These are phyloP conservation scores for Lontra canadensis DNA, from an alignment of 2,113 vertebrate species.

Conservation along the genomic window DNA sequence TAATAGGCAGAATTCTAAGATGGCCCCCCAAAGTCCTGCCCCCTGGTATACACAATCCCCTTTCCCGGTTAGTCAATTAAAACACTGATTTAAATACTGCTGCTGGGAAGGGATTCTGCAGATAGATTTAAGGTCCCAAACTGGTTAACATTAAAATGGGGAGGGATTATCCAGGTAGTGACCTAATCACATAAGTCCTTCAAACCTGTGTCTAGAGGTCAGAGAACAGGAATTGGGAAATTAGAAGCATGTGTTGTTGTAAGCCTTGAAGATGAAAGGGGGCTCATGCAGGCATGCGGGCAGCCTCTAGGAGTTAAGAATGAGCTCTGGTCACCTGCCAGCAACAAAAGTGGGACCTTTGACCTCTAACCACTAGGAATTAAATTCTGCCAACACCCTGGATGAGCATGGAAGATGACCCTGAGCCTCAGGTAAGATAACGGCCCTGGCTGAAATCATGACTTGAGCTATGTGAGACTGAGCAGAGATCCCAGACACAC, in stretches of 20 bases:
- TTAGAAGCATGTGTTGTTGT: not conserved
- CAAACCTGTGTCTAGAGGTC: not conserved
- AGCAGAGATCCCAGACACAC: not conserved
- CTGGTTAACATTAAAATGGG: not conserved
- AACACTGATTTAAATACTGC: not conserved
- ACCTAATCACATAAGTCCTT: not conserved
- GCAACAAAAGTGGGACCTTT: not conserved
- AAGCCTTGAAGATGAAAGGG: not conserved
- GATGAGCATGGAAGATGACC: not conserved
- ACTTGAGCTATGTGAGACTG: not conserved
- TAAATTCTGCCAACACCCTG: not conserved
- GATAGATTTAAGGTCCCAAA: not conserved
- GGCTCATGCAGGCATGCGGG: not conserved
- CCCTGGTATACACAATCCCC: not conserved
- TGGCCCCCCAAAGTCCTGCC: not conserved
- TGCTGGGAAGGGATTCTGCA: not conserved
- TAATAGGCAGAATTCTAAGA: not conserved
- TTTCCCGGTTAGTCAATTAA: not conserved
- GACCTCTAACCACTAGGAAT: not conserved
- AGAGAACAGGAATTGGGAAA: not conserved
- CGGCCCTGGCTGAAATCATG: not conserved
- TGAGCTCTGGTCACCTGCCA: not conserved
- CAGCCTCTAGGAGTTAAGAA: not conserved
- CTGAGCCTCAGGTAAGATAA: not conserved
- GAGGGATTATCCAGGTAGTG: not conserved